Percentiles rank a stretch among this genome's conserved stretches.
phyloP scores from a whole-genome alignment of 2,797 vertebrate species.

The Odontamblyopus rebecca region DNA sequence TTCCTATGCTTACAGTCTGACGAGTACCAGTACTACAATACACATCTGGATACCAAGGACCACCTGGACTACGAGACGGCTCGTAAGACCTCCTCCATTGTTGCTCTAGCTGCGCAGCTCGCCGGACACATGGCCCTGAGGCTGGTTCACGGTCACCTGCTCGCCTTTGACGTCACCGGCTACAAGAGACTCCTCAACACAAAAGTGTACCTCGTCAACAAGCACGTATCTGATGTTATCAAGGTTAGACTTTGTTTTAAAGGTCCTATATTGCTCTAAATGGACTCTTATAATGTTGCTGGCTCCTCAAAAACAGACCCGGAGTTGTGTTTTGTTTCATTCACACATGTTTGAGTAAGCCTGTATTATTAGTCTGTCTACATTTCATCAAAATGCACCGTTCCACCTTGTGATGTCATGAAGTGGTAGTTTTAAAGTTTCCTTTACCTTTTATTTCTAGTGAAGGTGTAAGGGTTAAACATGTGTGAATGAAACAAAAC shows the following conservation, averaged over 20 bases:
- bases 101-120: constrained; percentile 75
- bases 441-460: too few relatives aligned
- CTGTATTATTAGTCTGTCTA: too few relatives aligned
- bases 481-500: too few relatives aligned
- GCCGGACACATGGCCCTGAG: constrained; percentile 85
- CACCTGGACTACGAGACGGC: constrained; percentile 46
- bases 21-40: constrained; percentile 79
- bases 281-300: too few relatives aligned
- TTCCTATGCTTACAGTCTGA: constrained; percentile 11
- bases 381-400: too few relatives aligned
- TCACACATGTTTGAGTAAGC: too few relatives aligned
- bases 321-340: too few relatives aligned
- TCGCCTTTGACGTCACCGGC: constrained; percentile 79
- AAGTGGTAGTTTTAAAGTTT: too few relatives aligned
- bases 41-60: constrained; percentile 71
- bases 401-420: too few relatives aligned
- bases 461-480: too few relatives aligned
- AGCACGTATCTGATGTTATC: constrained; percentile 11
- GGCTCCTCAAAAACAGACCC: too few relatives aligned
- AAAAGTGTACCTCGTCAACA: accelerated
- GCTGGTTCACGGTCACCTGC: constrained; percentile 81
- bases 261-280: too few relatives aligned
- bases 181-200: constrained; percentile 59
- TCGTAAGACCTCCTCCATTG: constrained; percentile 33
- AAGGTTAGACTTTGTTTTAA: constrained; percentile 13